A percentile compares a stretch with the other conserved stretches of the same genome.
phyloP scores from a whole-genome alignment of 1,140 invertebrate genomes.

The Lepeophtheirus salmonis region DNA sequence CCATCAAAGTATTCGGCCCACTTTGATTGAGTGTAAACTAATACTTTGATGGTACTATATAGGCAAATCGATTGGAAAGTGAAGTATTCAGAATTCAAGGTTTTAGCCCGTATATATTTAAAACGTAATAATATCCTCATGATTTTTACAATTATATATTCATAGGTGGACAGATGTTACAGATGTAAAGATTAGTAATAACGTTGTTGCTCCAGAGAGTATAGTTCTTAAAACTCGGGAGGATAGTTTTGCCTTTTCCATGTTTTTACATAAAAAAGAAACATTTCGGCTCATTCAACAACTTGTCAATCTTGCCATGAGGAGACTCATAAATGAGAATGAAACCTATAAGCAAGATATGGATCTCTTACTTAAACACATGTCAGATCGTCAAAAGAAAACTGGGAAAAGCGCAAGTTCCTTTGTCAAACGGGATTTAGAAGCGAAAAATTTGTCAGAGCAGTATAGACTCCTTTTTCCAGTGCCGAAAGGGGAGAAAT shows the following conservation, averaged over 20 bases:
- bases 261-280: slow-evolving; percentile 67
- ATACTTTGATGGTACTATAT: too few relatives aligned
- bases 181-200: slow-evolving; percentile 50
- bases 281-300: slow-evolving; percentile 82
- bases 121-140: too few relatives aligned
- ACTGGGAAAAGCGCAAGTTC: slow-evolving; percentile 51
- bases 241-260: slow-evolving; percentile 62
- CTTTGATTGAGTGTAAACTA: too few relatives aligned
- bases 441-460: slow-evolving; percentile 75
- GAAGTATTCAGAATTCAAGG: too few relatives aligned
- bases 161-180: slow-evolving; percentile 53
- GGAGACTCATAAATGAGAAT: slow-evolving; percentile 28
- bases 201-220: slow-evolving; percentile 58
- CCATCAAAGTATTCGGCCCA: too few relatives aligned
- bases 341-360: slow-evolving; percentile 36
- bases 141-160: too few relatives aligned
- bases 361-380: slow-evolving; percentile 24
- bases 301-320: slow-evolving; percentile 88
- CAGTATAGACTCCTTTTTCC: slow-evolving; percentile 28
- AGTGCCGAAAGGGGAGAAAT: slow-evolving; percentile 22
- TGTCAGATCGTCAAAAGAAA: slow-evolving; percentile 32
- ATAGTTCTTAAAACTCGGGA: slow-evolving; percentile 64
- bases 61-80: too few relatives aligned
- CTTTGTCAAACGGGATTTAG: slow-evolving; percentile 77
- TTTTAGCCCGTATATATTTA: too few relatives aligned